phyloP scores from a whole-genome alignment of 1,140 invertebrate genomes.

The Antheraea mylitta region DNA sequence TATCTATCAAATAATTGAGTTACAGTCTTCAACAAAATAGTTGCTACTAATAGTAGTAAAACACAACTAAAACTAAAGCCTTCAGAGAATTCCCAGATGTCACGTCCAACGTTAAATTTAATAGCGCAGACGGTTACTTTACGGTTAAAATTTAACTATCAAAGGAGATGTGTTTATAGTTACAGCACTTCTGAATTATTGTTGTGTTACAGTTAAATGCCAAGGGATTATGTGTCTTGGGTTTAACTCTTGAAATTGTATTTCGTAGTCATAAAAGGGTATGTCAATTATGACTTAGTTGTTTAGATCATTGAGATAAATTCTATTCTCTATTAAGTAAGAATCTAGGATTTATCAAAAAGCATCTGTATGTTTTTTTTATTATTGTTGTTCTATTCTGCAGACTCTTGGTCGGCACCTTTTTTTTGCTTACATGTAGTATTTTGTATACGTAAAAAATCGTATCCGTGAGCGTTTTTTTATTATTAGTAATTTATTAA shows the following conservation, averaged over 20 bases:
- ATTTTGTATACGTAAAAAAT: too few species aligned
- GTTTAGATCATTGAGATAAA: too few species aligned
- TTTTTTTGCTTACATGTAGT: too few species aligned
- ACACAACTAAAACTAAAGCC: background rate
- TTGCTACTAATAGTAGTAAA: background rate
- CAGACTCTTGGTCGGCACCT: too few species aligned
- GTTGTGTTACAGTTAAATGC: conserved; percentile 5
- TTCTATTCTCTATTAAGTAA: too few species aligned
- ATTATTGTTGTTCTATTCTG: too few species aligned
- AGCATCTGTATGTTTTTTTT: too few species aligned
- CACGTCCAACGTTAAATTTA: conserved; percentile 1
- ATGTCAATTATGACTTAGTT: too few species aligned
- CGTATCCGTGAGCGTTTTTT: too few species aligned
- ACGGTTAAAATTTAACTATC: conserved; percentile 24
- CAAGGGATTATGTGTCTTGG: background rate
- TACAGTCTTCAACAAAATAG: background rate
- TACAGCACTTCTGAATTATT: conserved; percentile 10
- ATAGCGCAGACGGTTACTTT: conserved; percentile 6
- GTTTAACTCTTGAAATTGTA: background rate
- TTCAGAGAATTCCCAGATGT: background rate
- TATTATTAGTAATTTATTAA: too few species aligned
- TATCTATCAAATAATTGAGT: too few species aligned
- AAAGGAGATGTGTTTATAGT: conserved; percentile 9
- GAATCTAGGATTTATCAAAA: too few species aligned
- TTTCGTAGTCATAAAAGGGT: background rate